Percentiles rank a stretch among this genome's conserved stretches.
These are phyloP conservation scores for Ictalurus furcatus DNA, from an alignment of 2,113 vertebrate genomes.

Conservation along the genomic window DNA sequence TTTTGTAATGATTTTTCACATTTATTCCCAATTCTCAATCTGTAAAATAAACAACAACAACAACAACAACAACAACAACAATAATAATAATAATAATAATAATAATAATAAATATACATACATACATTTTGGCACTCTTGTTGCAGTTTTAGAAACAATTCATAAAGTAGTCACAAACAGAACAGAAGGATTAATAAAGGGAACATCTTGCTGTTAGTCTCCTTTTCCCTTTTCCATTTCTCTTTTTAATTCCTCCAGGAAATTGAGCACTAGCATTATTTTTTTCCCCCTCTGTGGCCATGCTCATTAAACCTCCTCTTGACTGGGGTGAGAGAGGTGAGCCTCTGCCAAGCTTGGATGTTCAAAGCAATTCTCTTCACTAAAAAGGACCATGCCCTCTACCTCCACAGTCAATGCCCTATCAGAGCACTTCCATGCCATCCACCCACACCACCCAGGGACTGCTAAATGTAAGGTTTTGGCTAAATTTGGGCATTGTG, in stretches of 20 bases:
- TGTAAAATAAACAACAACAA: neutral
- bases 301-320: conserved; percentile 57
- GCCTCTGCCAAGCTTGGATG: conserved; percentile 47
- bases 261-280: conserved; percentile 29
- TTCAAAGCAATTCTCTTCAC: conserved; percentile 62
- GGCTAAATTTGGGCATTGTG: conserved; percentile 29
- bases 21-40: neutral
- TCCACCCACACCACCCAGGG: conserved; percentile 20
- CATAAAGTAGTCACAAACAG: neutral
- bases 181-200: neutral
- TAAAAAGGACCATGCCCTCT: conserved; percentile 57
- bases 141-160: neutral
- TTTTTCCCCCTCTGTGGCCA: conserved; percentile 45
- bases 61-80: neutral
- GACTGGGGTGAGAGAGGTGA: conserved; percentile 46
- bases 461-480: conserved; percentile 1
- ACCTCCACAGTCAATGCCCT: conserved; percentile 52
- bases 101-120: neutral
- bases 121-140: neutral
- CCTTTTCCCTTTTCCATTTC: conserved; percentile 39
- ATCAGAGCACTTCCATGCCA: conserved; percentile 51
- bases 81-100: neutral
- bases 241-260: conserved; percentile 24
- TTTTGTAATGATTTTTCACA: neutral
- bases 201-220: neutral